Percentiles rank a stretch among this genome's conserved stretches.
These are phyloP conservation scores for Resseliella maxima DNA, from an alignment of 2,888 invertebrate species.

Conservation along the genomic window DNA sequence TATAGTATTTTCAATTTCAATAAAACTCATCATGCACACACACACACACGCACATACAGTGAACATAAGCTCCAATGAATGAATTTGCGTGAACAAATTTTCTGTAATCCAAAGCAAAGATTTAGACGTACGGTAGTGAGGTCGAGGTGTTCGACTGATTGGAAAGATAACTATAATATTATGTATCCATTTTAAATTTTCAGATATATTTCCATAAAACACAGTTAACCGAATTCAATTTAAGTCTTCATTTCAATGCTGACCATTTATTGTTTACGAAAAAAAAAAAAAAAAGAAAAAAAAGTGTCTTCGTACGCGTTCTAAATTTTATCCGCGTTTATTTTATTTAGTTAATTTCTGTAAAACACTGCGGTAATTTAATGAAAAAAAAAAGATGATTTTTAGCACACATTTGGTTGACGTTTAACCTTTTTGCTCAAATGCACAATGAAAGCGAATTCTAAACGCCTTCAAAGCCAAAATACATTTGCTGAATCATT, in stretches of 20 bases:
- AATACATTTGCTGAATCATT: too few relatives aligned
- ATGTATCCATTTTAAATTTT: neutral
- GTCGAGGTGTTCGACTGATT: conserved; percentile 58
- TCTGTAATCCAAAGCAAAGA: conserved; percentile 64
- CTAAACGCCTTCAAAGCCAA: too few relatives aligned
- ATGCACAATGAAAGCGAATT: too few relatives aligned
- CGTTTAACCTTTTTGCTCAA: too few relatives aligned
- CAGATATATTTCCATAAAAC: neutral
- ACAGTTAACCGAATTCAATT: conserved; percentile 20
- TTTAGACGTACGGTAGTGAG: conserved; percentile 55
- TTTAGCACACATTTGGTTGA: too few relatives aligned
- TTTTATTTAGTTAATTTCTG: too few relatives aligned
- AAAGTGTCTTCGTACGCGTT: neutral
- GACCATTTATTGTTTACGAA: too few relatives aligned
- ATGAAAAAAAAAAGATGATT: too few relatives aligned
- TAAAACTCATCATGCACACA: neutral
- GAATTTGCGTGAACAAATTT: conserved; percentile 65
- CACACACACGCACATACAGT: neutral
- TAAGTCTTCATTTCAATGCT: neutral
- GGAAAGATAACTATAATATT: conserved; percentile 58
- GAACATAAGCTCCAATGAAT: conserved; percentile 45
- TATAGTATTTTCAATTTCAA: neutral
- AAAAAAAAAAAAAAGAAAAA: too few relatives aligned
- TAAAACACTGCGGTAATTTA: too few relatives aligned
- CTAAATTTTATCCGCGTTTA: too few relatives aligned